Percentiles rank a stretch among this genome's conserved stretches.
These are phyloP conservation scores for Triops longicaudatus DNA, from an alignment of 1,140 invertebrate species.

Conservation along the genomic window DNA sequence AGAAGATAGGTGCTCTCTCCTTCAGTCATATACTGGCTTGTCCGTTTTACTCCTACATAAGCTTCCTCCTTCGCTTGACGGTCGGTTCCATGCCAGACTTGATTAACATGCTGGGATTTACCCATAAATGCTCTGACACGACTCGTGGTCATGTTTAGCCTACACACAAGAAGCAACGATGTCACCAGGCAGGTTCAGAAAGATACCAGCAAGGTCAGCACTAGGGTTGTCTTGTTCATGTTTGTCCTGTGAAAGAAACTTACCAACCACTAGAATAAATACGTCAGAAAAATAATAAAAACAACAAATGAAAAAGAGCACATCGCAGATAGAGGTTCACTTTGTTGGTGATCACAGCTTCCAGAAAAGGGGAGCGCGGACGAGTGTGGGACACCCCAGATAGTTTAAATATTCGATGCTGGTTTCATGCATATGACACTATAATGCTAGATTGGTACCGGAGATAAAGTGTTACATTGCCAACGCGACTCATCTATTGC, in stretches of 20 bases:
- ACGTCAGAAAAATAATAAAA: too few species aligned
- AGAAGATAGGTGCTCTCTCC: background rate
- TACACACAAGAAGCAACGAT: background rate
- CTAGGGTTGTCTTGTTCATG: background rate
- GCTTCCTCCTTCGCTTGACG: conserved; percentile 9
- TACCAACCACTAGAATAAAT: background rate
- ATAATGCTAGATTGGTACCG: conserved; percentile 2
- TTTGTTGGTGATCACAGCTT: background rate
- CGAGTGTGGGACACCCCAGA: background rate
- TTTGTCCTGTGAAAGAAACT: background rate
- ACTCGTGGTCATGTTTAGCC: conserved; percentile 14
- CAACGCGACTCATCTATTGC: background rate
- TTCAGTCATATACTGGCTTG: background rate
- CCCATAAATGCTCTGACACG: conserved; percentile 1
- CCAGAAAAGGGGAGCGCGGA: background rate
- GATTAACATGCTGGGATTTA: conserved; percentile 15
- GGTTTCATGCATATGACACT: conserved; percentile 15
- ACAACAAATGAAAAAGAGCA: background rate
- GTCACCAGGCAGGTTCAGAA: conserved; percentile 1
- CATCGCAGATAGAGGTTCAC: background rate
- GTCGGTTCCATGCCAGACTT: background rate
- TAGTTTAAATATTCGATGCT: background rate
- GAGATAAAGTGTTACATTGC: conserved; percentile 10
- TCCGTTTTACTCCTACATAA: conserved; percentile 8
- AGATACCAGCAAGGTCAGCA: background rate